These are phyloP conservation scores for Aphelinus certus DNA, from an alignment of 1,140 invertebrate species.

Conservation along the genomic window DNA sequence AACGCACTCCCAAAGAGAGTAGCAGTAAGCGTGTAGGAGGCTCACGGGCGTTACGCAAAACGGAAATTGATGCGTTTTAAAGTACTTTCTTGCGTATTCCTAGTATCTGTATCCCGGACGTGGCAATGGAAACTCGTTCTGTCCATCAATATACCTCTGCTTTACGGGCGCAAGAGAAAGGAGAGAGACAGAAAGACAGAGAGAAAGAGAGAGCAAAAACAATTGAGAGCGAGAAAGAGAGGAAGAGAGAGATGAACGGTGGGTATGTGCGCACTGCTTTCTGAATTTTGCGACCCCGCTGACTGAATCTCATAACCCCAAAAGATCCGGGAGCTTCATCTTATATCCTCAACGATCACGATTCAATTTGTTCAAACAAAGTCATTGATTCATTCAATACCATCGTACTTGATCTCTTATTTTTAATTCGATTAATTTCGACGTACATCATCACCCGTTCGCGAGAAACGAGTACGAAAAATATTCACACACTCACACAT, in stretches of 20 bases:
- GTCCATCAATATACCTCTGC: constrained; percentile 9
- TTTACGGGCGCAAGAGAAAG: not conserved
- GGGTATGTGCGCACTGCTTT: not conserved
- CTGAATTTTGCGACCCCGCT: not conserved
- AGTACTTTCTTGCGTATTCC: constrained; percentile 22
- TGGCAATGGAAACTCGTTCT: not conserved
- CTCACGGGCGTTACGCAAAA: too few relatives aligned
- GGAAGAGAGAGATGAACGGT: not conserved
- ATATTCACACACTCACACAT: too few relatives aligned
- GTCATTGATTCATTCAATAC: too few relatives aligned
- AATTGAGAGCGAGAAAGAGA: constrained; percentile 39
- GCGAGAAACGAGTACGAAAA: too few relatives aligned
- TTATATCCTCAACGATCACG: constrained; percentile 43
- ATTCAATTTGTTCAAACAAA: not conserved
- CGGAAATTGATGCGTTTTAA: constrained; percentile 12
- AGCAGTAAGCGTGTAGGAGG: too few relatives aligned
- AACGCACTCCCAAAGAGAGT: too few relatives aligned
- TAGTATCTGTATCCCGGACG: constrained; percentile 5
- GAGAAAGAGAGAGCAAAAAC: not conserved
- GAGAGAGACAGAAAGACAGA: constrained; percentile 1
- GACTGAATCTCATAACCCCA: constrained; percentile 7
- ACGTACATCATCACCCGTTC: too few relatives aligned
- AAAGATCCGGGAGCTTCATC: constrained; percentile 40
- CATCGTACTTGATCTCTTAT: too few relatives aligned
- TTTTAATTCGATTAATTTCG: too few relatives aligned